Percentiles rank a stretch among this genome's conserved stretches.
Evolutionary conservation across 2,113 vertebrate genomes (phyloP).

Genomic region (Salvelinus fontinalis): DNA sequence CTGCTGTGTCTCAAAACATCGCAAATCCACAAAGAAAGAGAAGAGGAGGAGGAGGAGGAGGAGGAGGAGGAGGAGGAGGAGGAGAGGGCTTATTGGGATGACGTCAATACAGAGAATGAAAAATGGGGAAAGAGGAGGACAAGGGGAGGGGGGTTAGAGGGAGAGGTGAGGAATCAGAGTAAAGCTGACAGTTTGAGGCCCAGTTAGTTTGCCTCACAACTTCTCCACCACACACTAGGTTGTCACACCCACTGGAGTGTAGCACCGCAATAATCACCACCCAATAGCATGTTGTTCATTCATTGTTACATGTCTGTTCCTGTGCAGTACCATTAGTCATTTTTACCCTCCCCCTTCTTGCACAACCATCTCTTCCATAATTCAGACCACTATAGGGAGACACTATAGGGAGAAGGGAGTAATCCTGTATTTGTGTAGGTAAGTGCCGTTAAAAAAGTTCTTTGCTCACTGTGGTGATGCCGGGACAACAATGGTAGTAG

Average conservation of each 20-base stretch:
- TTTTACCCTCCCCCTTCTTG: background rate
- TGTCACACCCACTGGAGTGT: background rate
- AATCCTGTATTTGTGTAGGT: background rate
- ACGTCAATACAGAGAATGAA: background rate
- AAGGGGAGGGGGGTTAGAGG: background rate
- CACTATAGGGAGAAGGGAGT: background rate
- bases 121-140: no score
- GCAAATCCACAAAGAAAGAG: no score
- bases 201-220: no score
- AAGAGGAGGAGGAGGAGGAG: no score
- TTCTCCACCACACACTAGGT: background rate
- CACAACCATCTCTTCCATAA: background rate
- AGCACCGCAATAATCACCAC: background rate
- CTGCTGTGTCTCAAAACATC: no score
- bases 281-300: background rate
- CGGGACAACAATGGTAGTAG: constrained; percentile 38
- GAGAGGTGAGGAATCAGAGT: background rate
- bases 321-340: background rate
- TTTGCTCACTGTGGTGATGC: constrained; percentile 24
- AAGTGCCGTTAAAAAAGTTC: constrained; percentile 12
- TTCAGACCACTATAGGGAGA: background rate
- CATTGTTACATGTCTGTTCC: background rate
- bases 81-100: background rate
- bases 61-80: no score
- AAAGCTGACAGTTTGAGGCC: background rate